Conservation (phyloP, 2,888 invertebrate genomes). For the Macaria liturata region DNA sequence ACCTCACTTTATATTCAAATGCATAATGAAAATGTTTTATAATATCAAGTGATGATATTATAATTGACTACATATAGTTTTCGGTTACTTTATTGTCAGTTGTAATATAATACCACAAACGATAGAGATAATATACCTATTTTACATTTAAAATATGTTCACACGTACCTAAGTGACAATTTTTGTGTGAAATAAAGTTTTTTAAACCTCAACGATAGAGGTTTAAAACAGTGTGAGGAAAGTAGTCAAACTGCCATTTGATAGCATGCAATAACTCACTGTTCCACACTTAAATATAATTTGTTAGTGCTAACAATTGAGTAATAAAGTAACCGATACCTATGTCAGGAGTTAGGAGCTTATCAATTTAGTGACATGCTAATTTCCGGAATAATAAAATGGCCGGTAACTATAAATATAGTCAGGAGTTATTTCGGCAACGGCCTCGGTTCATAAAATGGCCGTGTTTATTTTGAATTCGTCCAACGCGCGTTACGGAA, state of each 20-base stretch:
- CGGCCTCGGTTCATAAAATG: slow-evolving; percentile 69
- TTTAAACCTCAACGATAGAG: too few relatives aligned
- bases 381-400: slow-evolving; percentile 32
- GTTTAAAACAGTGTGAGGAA: too few relatives aligned
- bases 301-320: too few relatives aligned
- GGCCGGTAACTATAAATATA: slow-evolving; percentile 42
- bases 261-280: too few relatives aligned
- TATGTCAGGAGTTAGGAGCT: background rate
- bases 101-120: too few relatives aligned
- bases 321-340: too few relatives aligned
- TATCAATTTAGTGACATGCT: slow-evolving; percentile 19
- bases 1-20: slow-evolving; percentile 15
- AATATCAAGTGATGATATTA: slow-evolving; percentile 5
- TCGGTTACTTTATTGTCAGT: too few relatives aligned
- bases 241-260: too few relatives aligned
- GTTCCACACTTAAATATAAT: too few relatives aligned
- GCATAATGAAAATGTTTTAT: slow-evolving; percentile 4
- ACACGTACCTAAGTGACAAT: too few relatives aligned
- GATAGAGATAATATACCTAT: too few relatives aligned
- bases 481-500: slow-evolving; percentile 55
- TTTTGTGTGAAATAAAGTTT: too few relatives aligned
- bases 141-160: background rate
- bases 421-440: slow-evolving; percentile 52
- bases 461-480: slow-evolving; percentile 67
- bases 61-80: background rate